Base-by-base conservation (phyloP, 1,140 invertebrate genomes). In the Thaumetopoea pityocampa region DNA sequence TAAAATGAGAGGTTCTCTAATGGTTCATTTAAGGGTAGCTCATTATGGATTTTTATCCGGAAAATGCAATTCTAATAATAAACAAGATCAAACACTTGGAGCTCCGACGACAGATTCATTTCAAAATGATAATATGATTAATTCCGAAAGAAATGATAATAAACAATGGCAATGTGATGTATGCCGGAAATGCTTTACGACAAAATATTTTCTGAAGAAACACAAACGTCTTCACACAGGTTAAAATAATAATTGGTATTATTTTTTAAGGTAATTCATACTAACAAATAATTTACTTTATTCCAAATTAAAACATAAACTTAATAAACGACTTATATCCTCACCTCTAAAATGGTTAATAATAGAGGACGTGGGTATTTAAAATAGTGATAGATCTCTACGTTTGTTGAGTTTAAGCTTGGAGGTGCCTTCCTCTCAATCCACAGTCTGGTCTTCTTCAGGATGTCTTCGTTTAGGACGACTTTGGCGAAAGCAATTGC, bases 141-240 rank as follows among this genome's bases (percentile, higher is more conserved):
- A 23, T 20, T 34, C 64, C 15, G 59, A 65, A 15, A 67, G 67
- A 51, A 73, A 58, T 51, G 77, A 82, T 28, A 73, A 69, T 28
- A 86, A 86, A 60, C 85, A 86, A 54, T 95, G 93, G 93, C 91
- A 93, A 64, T 96, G 94, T 68, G 92, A 95, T 58, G 89, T 94
- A 10, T 96, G 94, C 72, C 87, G 87, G 22, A 96, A 96, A 87
- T 88, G 89, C 73, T 96, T 95, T 66, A 95, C 94, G 1, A 96
- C 94, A 4, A 96, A 95, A 73, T 95, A 96, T 82, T 96, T 95
- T 67, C 76, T 95, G 20, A 95, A 95, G 79, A 96, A 96, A 80
- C 94, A 96, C 66, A 94, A 94, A 74, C 87, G 94, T 55, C 81
- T 96, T 37, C 94, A 96, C 65, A 91, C 90, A 69, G 88, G 89